Percentiles rank a stretch among this genome's conserved stretches.
Evolutionary conservation across 2,888 invertebrate species (phyloP).

Genomic region (Drosophila quinaria): DNA sequence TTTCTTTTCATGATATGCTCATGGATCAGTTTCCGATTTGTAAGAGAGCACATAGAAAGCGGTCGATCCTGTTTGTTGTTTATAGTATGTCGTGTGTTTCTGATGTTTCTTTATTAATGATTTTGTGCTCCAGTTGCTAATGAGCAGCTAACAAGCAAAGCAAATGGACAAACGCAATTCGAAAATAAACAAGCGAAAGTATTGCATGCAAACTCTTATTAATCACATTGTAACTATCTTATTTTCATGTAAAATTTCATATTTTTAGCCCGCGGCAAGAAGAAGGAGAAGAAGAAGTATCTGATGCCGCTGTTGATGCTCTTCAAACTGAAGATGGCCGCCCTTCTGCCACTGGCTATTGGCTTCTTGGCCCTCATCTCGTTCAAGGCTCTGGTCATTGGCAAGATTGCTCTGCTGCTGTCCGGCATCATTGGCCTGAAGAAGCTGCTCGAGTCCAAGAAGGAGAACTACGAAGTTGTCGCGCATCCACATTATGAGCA

Average conservation of each 20-base stretch:
- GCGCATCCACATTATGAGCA: constrained; percentile 89
- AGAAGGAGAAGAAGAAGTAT: constrained; percentile 92
- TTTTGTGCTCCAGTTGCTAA: constrained; percentile 75
- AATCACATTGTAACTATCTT: constrained; percentile 20
- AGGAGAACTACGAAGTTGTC: constrained; percentile 92
- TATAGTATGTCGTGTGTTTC: neutral
- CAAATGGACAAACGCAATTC: constrained; percentile 20
- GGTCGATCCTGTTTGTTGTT: constrained; percentile 67
- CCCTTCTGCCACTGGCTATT: constrained; percentile 91
- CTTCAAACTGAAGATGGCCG: constrained; percentile 92
- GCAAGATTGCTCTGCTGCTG: constrained; percentile 93
- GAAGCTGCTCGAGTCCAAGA: constrained; percentile 91
- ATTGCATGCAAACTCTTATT: constrained; percentile 50
- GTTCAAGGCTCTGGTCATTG: constrained; percentile 93
- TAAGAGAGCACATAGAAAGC: constrained; percentile 72
- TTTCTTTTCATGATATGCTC: constrained; percentile 70
- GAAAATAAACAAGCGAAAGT: constrained; percentile 70
- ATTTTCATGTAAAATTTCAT: neutral
- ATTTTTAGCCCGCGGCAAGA: constrained; percentile 90
- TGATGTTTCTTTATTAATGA: constrained; percentile 51
- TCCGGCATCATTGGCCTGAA: constrained; percentile 90
- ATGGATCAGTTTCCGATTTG: constrained; percentile 59
- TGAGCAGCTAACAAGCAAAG: constrained; percentile 59
- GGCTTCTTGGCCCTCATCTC: constrained; percentile 92
- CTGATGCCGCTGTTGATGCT: constrained; percentile 91